Evolutionary conservation across 37 sponge, comb jelly and placozoan genomes (phyloP).

Genomic region (Crambe crambe): DNA sequence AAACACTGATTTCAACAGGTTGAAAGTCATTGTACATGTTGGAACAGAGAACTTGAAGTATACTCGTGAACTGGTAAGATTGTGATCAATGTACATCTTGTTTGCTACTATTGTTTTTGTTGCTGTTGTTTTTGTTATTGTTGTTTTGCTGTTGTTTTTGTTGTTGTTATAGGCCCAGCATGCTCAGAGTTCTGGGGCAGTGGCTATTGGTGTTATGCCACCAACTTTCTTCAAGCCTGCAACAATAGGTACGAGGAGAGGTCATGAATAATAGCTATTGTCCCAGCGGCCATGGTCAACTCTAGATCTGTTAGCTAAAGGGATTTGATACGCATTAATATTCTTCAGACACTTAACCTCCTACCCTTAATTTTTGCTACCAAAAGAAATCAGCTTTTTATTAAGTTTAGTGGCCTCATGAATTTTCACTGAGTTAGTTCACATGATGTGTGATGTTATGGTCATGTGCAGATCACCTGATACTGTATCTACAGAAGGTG

Average conservation of each 20-base stretch:
- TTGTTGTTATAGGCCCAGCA: slow-evolving; percentile 59
- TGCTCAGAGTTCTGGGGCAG: slow-evolving; percentile 50
- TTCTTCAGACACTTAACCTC: too few relatives aligned
- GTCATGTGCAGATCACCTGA: slow-evolving; percentile 61
- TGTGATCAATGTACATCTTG: not conserved
- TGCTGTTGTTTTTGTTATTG: too few relatives aligned
- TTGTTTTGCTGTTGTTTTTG: not conserved
- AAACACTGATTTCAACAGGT: slow-evolving; percentile 25
- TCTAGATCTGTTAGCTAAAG: too few relatives aligned
- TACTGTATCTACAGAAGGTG: slow-evolving; percentile 64
- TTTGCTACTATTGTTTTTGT: not conserved
- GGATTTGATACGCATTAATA: too few relatives aligned
- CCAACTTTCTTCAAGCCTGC: slow-evolving; percentile 71
- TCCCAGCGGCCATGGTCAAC: too few relatives aligned
- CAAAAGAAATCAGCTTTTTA: too few relatives aligned
- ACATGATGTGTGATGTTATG: too few relatives aligned
- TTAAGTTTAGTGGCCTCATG: too few relatives aligned
- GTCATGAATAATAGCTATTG: too few relatives aligned
- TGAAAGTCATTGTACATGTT: slow-evolving; percentile 79
- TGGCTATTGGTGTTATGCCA: slow-evolving; percentile 70
- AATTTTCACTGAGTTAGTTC: too few relatives aligned
- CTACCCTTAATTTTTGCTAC: too few relatives aligned
- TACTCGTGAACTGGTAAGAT: slow-evolving; percentile 74
- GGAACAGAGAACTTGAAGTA: slow-evolving; percentile 70
- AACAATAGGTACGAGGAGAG: slow-evolving; percentile 67